Conservation (phyloP, 2,888 invertebrate genomes). For the Selenia dentaria region DNA sequence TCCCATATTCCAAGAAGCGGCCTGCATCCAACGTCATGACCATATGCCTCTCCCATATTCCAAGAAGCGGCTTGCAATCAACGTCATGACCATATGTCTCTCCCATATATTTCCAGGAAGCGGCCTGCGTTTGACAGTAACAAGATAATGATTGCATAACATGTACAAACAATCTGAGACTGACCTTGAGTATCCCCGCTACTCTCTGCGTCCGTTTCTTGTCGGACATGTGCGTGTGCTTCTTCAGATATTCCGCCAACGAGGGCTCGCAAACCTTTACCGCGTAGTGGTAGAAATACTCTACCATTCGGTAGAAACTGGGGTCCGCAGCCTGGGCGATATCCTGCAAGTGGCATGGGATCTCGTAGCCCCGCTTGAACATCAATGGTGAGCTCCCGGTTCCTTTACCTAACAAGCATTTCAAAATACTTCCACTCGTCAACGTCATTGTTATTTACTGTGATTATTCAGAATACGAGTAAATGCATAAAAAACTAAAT, state of each 20-base stretch:
- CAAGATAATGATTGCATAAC: too few species aligned
- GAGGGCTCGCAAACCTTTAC: constrained; percentile 79
- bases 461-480: background rate
- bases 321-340: constrained; percentile 70
- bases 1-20: too few species aligned
- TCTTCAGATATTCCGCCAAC: constrained; percentile 76
- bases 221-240: constrained; percentile 71
- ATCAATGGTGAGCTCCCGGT: constrained; percentile 14
- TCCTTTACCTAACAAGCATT: background rate
- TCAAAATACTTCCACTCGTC: background rate
- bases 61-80: too few species aligned
- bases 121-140: too few species aligned
- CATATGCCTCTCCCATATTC: too few species aligned
- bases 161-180: too few species aligned
- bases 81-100: too few species aligned
- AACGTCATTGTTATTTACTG: constrained; percentile 7
- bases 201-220: constrained; percentile 86
- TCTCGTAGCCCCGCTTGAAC: constrained; percentile 55
- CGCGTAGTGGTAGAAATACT: constrained; percentile 88
- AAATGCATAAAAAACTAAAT: background rate
- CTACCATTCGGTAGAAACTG: constrained; percentile 86
- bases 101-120: too few species aligned
- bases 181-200: constrained; percentile 86
- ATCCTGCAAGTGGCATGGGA: constrained; percentile 61
- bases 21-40: too few species aligned